Base-by-base conservation (phyloP, 1,140 invertebrate genomes). In the Pseudomyrmex concolor region DNA sequence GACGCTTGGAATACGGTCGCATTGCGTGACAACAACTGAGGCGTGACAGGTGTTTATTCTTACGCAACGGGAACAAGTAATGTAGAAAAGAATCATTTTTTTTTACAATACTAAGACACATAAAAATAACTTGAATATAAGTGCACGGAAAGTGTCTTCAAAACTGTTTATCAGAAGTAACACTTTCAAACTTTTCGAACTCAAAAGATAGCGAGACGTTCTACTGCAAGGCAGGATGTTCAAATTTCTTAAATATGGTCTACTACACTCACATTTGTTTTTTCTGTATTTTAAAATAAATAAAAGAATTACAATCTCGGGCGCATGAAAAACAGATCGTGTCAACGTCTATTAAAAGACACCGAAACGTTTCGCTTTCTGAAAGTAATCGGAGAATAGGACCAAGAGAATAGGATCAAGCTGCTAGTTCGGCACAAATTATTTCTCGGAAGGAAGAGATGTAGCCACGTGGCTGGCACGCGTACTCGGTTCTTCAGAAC, bases 391-490 rank as follows among this genome's bases (percentile, higher is more conserved):
- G 55, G 17, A 22, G 8, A 63, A 55, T 51, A 15, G 22, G 48
- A 34, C 48, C 34, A 7, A 34, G 57, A 51, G n/a, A n/a, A n/a
- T n/a, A n/a, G n/a, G n/a, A n/a, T 54, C 57, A 12, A 62, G 17
- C 50, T 12, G 51, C 72, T 34, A 67, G 77, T 72, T 81, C 62
- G 66, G 76, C 71, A 88, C 72, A 85, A 86, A 86, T 88, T 73
- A 74, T 80, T 89, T 88, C 80, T 86, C 60, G 84, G 87, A 86
- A 89, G 51, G 60, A 84, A 51, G 73, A 86, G 34, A 12, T 34
- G 34, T 34, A 54, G 87, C 80, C 86, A 88, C 87, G 87, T 83
- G 86, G 84, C 84, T 12, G 80, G 74, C 80, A 85, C 86, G 86
- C 87, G 86, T 77, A 62, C 68, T 77, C 51, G 54, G 48, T 87